Base-by-base conservation (phyloP, 1,140 invertebrate genomes). In the Caenorhabditis inopinata region DNA sequence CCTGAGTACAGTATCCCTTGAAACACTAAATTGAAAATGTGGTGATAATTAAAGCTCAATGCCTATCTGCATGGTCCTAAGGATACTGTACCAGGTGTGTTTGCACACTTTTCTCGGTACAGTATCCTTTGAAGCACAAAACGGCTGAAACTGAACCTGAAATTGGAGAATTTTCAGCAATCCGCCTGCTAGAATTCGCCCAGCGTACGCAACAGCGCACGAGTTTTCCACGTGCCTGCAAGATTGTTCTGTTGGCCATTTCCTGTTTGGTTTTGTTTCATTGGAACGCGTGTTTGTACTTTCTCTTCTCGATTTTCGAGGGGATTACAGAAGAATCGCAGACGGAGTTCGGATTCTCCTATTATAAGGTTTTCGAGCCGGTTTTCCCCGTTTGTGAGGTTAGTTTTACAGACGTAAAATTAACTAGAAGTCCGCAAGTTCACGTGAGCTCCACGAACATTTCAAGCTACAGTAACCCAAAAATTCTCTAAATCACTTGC, bases 271-370 rank as follows among this genome's bases (percentile, higher is more conserved):
- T 81, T 35, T 32, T 81, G 14, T 81, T 81, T 45, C 79, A 81
- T 62, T 58, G 74, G 73, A 81, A 81, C 48, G 79, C 79, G 9
- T 81, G 45, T 18, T 2, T 81, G 1, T 81, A 81, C 35, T 81
- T 81, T 25, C 23, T 68, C 16, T 76, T 81, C 48, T 76, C 73
- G n/a, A 23, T 74, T 27, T 45, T 35, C 21, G 51, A 68, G 32
- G 79, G 79, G 21, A 42, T 81, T n/a, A 73, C 68, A 14, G 25
- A 58, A 46, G 49, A 76, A 35, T 76, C 58, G 23, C 74, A 53
- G 58, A 68, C 58, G 1, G 58, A 68, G 12, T 79, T 79, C 21
- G 78, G 78, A n/a, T 79, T 79, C 21, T 74, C 62, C 0, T 79
- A 79, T 53, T 79, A 79, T 45, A 79, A 79, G 23, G 78, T 79